phyloP scores from a whole-genome alignment of 1,140 invertebrate genomes.

The Drosophila watanabei region DNA sequence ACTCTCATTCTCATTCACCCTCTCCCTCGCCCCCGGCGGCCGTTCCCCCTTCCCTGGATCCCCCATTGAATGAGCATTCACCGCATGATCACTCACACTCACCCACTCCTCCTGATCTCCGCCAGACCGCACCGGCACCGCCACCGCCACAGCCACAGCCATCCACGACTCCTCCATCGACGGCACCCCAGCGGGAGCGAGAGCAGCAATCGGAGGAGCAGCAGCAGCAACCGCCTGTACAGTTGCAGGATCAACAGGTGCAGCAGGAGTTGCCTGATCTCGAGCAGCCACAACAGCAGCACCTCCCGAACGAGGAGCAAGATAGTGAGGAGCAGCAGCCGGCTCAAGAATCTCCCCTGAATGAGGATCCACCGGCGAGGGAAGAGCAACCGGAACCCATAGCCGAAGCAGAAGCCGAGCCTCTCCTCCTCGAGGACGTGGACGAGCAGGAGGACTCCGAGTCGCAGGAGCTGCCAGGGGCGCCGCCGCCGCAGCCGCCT shows the following conservation, averaged over 20 bases:
- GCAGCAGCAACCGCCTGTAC: slow-evolving; percentile 7
- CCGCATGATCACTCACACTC: slow-evolving; percentile 79
- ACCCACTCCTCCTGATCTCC: slow-evolving; percentile 74
- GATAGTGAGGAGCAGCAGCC: not conserved
- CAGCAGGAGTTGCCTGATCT: slow-evolving; percentile 14
- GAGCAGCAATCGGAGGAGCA: slow-evolving; percentile 12
- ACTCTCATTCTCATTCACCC: slow-evolving; percentile 39
- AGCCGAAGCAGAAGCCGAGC: slow-evolving; percentile 12
- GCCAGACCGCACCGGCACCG: slow-evolving; percentile 60
- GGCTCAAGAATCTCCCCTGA: slow-evolving; percentile 1
- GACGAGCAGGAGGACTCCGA: slow-evolving; percentile 30
- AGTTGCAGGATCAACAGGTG: slow-evolving; percentile 12
- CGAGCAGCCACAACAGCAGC: not conserved
- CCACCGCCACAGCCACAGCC: slow-evolving; percentile 46
- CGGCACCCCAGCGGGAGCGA: slow-evolving; percentile 29
- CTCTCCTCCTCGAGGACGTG: slow-evolving; percentile 21
- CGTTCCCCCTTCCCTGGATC: slow-evolving; percentile 14
- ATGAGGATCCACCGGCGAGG: slow-evolving; percentile 7
- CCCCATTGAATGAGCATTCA: slow-evolving; percentile 47
- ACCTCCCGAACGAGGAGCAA: not conserved
- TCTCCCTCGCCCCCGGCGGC: slow-evolving; percentile 17
- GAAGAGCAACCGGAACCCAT: slow-evolving; percentile 2
- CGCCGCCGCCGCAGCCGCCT: slow-evolving; percentile 6
- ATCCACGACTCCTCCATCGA: slow-evolving; percentile 50
- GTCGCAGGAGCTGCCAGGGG: slow-evolving; percentile 27